These are phyloP conservation scores for Allacma fusca DNA, from an alignment of 2,888 invertebrate genomes.

Conservation along the genomic window DNA sequence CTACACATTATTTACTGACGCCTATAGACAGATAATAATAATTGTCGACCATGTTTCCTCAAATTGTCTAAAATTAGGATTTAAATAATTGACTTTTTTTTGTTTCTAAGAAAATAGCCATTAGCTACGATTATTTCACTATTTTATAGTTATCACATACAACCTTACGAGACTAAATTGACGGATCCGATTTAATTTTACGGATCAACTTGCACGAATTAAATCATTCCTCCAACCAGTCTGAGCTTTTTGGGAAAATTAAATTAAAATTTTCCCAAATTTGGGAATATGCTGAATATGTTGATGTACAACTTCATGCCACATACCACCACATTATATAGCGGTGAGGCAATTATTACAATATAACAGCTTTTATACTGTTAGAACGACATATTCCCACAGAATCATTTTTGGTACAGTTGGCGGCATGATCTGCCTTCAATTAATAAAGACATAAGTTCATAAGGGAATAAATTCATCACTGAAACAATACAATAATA, in stretches of 20 bases:
- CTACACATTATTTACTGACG: not conserved
- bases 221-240: not conserved
- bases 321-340: too few relatives aligned
- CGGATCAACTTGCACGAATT: not conserved
- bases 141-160: conserved; percentile 26
- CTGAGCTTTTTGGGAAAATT: not conserved
- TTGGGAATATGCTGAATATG: too few relatives aligned
- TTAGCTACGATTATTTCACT: conserved; percentile 1
- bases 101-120: conserved; percentile 28
- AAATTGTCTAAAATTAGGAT: conserved; percentile 1
- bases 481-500: too few relatives aligned
- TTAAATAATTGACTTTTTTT: conserved; percentile 1
- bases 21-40: not conserved
- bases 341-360: too few relatives aligned
- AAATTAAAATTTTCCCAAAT: too few relatives aligned
- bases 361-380: too few relatives aligned
- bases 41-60: conserved; percentile 4
- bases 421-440: too few relatives aligned
- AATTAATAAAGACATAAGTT: too few relatives aligned
- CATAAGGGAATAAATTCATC: too few relatives aligned
- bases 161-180: conserved; percentile 10
- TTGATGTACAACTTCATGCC: too few relatives aligned
- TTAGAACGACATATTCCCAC: too few relatives aligned
- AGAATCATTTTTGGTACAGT: too few relatives aligned
- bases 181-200: not conserved